phyloP scores from a whole-genome alignment of 2,888 invertebrate genomes.

The Drosophila aldrichi region DNA sequence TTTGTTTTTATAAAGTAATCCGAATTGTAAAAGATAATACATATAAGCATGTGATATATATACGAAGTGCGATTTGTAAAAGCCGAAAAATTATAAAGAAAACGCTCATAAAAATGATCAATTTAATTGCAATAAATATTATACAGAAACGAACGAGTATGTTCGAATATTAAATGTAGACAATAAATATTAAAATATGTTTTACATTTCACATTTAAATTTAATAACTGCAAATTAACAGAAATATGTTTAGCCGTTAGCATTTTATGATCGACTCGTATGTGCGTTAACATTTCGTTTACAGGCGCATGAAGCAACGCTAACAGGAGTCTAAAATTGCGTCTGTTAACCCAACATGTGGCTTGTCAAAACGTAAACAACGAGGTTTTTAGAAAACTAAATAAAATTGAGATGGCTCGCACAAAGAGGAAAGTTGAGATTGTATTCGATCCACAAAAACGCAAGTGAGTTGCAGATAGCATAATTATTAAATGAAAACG shows the following conservation, averaged over 20 bases:
- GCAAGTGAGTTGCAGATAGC: slow-evolving; percentile 86
- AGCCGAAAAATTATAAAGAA: slow-evolving; percentile 49
- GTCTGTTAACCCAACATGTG: slow-evolving; percentile 36
- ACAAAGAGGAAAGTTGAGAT: slow-evolving; percentile 82
- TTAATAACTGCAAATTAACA: not conserved
- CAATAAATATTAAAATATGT: slow-evolving; percentile 10
- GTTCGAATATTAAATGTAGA: slow-evolving; percentile 24
- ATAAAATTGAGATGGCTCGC: slow-evolving; percentile 63
- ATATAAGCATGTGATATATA: slow-evolving; percentile 76
- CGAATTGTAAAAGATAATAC: slow-evolving; percentile 64
- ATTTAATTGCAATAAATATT: slow-evolving; percentile 48
- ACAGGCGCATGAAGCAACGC: not conserved
- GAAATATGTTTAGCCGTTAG: too few species aligned
- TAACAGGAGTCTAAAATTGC: slow-evolving; percentile 15
- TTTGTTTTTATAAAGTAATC: slow-evolving; percentile 55
- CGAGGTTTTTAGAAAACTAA: slow-evolving; percentile 31
- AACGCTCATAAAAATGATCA: slow-evolving; percentile 19
- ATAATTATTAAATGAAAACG: not conserved
- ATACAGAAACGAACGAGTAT: slow-evolving; percentile 10
- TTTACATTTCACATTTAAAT: not conserved
- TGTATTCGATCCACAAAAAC: slow-evolving; percentile 88
- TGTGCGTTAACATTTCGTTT: slow-evolving; percentile 2
- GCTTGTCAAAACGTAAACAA: slow-evolving; percentile 47
- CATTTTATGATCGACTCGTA: not conserved
- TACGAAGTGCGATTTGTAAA: slow-evolving; percentile 71